A percentile compares a stretch with the other conserved stretches of the same genome.
These are phyloP conservation scores for Dinocampus coccinellae DNA, from an alignment of 2,888 invertebrate genomes.

Conservation along the genomic window DNA sequence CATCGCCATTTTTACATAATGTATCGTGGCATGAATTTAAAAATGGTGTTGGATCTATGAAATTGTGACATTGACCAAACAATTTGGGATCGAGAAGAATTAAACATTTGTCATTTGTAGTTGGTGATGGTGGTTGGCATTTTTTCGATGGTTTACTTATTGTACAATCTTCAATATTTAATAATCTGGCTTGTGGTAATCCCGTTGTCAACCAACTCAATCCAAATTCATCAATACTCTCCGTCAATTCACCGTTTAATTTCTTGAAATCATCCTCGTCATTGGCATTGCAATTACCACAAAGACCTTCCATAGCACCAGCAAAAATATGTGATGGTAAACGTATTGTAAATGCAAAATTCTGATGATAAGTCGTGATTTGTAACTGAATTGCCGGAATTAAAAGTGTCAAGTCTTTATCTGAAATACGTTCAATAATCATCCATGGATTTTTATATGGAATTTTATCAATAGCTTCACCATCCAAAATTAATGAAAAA, in stretches of 20 bases:
- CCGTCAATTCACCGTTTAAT: constrained; percentile 71
- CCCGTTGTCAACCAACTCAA: constrained; percentile 71
- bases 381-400: constrained; percentile 81
- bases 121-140: constrained; percentile 73
- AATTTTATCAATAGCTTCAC: constrained; percentile 66
- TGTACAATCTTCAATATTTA: constrained; percentile 63
- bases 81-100: constrained; percentile 73
- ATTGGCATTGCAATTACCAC: constrained; percentile 81
- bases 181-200: constrained; percentile 39
- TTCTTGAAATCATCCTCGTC: constrained; percentile 73
- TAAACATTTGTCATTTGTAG: constrained; percentile 78
- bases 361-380: constrained; percentile 70
- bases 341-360: constrained; percentile 70
- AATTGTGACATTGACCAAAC: constrained; percentile 80
- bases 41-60: constrained; percentile 79
- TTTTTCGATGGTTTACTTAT: constrained; percentile 59
- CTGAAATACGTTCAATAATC: constrained; percentile 72
- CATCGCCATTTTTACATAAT: constrained; percentile 73
- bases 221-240: constrained; percentile 72
- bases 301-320: constrained; percentile 82
- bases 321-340: constrained; percentile 82
- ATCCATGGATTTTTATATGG: constrained; percentile 77
- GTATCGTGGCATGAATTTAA: constrained; percentile 80
- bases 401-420: constrained; percentile 75
- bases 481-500: constrained; percentile 72